phyloP scores from a whole-genome alignment of 2,113 vertebrate genomes.

The Kryptolebias marmoratus region DNA sequence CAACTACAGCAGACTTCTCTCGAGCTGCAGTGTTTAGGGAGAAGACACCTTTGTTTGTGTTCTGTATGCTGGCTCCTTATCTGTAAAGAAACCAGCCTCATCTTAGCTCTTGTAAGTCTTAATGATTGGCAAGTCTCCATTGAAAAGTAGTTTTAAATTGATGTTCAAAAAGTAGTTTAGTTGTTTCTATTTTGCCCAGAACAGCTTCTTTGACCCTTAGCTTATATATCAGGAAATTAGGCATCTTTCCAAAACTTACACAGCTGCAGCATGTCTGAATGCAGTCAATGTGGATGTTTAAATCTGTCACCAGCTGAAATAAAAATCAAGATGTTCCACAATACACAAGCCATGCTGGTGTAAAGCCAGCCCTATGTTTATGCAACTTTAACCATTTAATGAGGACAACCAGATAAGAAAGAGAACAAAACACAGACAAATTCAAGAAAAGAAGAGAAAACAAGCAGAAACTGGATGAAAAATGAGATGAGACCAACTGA shows the following conservation, averaged over 20 bases:
- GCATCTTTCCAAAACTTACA: no score
- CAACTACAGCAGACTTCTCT: no score
- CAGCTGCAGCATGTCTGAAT: background rate
- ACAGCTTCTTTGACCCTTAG: no score
- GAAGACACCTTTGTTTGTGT: no score
- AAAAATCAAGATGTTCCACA: background rate
- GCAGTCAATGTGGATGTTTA: background rate
- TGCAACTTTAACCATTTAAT: constrained; percentile 6
- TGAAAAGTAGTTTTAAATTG: background rate
- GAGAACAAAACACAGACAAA: background rate
- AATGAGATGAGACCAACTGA: background rate
- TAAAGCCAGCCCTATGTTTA: background rate
- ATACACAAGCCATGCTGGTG: background rate
- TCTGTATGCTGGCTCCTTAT: background rate
- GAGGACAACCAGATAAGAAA: constrained; percentile 8
- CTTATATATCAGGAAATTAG: no score
- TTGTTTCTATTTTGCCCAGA: no score
- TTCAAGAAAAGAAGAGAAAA: background rate
- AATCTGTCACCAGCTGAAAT: background rate
- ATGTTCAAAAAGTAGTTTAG: background rate
- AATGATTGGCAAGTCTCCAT: background rate
- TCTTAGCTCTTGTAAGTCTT: background rate
- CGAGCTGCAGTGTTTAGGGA: no score
- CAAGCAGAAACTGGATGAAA: constrained; percentile 6
- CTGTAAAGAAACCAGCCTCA: background rate